Percentiles rank a stretch among this genome's conserved stretches.
These are phyloP conservation scores for Mus musculus DNA, from an alignment of 2,113 vertebrate genomes.

Conservation along the genomic window DNA sequence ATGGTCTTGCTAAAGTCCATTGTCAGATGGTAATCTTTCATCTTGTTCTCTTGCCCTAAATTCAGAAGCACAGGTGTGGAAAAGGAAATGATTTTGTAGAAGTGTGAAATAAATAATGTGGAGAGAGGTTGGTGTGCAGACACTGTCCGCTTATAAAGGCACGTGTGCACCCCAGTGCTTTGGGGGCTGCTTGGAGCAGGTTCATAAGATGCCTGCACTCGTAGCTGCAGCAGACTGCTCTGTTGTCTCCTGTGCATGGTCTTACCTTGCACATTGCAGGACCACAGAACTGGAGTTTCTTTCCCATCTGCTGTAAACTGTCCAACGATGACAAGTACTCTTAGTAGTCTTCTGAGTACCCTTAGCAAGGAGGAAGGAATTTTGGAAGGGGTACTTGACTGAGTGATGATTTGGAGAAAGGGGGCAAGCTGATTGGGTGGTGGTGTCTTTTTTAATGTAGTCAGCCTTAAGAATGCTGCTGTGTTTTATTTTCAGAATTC, in stretches of 20 bases:
- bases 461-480: conserved; percentile 6
- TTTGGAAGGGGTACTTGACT: background rate
- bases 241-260: background rate
- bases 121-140: conserved; percentile 36
- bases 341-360: conserved; percentile 15
- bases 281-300: background rate
- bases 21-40: conserved; percentile 56
- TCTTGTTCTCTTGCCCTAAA: conserved; percentile 36
- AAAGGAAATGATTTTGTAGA: conserved; percentile 46
- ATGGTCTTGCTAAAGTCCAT: conserved; percentile 33
- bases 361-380: conserved; percentile 12
- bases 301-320: background rate
- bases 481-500: conserved; percentile 35
- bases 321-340: background rate
- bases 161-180: background rate
- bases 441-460: background rate
- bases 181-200: background rate
- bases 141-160: background rate
- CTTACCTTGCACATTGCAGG: background rate
- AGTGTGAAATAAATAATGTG: background rate
- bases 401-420: conserved; percentile 18
- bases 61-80: conserved; percentile 32
- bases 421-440: background rate
- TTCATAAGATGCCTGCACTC: background rate
- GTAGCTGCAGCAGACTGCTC: background rate